A percentile compares a stretch with the other conserved stretches of the same genome.
These are phyloP conservation scores for Phylloscopus collybita DNA, from an alignment of 2,797 vertebrate species.

Conservation along the genomic window DNA sequence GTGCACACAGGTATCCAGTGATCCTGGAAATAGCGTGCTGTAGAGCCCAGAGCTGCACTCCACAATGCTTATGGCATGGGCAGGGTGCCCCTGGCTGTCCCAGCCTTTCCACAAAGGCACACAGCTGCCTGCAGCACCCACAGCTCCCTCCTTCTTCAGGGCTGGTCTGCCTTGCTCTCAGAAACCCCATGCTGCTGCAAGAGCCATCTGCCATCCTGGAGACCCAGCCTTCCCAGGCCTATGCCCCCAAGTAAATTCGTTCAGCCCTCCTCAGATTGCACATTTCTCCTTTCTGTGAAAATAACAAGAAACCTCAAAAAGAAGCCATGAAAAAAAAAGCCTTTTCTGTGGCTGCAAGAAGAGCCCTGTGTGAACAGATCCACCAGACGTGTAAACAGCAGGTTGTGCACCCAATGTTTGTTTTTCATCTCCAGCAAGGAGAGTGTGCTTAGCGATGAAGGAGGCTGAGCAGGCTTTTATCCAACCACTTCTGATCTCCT, in stretches of 20 bases:
- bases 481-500: conserved; percentile 2
- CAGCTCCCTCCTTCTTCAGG: background rate
- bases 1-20: background rate
- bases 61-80: rapidly evolving
- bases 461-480: conserved; percentile 6
- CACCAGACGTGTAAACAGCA: background rate
- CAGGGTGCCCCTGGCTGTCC: background rate
- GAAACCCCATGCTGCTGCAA: background rate
- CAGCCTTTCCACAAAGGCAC: background rate
- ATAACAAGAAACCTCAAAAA: background rate
- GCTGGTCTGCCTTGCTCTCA: background rate
- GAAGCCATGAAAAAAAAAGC: background rate
- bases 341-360: background rate
- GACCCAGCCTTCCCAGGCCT: background rate
- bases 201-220: rapidly evolving
- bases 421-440: conserved; percentile 27
- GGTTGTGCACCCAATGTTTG: conserved; percentile 17
- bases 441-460: background rate
- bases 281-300: background rate
- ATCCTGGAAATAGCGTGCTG: rapidly evolving
- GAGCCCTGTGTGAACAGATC: background rate
- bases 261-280: background rate
- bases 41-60: background rate
- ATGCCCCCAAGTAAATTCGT: background rate
- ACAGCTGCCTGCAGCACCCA: background rate